Percentiles rank a stretch among this genome's conserved stretches.
These are phyloP conservation scores for Glandiceps talaboti DNA, from an alignment of 53 echinoderm and acorn worm species.

Conservation along the genomic window DNA sequence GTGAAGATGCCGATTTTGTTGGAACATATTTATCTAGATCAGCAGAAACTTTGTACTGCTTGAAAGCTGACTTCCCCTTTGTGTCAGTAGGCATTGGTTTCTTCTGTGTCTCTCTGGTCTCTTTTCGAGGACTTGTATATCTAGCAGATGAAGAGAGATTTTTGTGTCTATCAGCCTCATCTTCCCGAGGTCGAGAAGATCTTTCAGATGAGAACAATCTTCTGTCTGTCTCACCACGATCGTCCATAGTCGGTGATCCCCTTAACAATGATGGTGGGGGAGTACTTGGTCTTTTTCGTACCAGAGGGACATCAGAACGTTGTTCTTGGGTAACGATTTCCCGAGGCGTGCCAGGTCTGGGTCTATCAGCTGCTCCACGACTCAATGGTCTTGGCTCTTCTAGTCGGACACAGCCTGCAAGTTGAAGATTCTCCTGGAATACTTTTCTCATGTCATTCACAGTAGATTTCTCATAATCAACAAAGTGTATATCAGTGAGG, in stretches of 20 bases:
- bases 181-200: background rate
- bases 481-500: constrained; percentile 5
- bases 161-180: background rate
- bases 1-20: background rate
- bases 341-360: background rate
- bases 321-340: background rate
- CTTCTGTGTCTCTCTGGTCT: background rate
- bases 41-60: background rate
- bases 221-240: background rate
- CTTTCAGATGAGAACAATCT: background rate
- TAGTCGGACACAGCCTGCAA: background rate
- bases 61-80: background rate
- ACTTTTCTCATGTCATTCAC: background rate
- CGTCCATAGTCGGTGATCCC: background rate
- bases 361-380: background rate
- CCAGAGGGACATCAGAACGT: background rate
- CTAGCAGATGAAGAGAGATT: background rate
- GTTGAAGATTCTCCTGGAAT: background rate
- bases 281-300: background rate
- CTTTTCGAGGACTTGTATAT: background rate
- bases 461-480: background rate
- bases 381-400: background rate
- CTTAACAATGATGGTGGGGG: too few species aligned
- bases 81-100: background rate
- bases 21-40: background rate